Evolutionary conservation across 2,888 invertebrate genomes (phyloP).

Genomic region (Clivina fossor): DNA sequence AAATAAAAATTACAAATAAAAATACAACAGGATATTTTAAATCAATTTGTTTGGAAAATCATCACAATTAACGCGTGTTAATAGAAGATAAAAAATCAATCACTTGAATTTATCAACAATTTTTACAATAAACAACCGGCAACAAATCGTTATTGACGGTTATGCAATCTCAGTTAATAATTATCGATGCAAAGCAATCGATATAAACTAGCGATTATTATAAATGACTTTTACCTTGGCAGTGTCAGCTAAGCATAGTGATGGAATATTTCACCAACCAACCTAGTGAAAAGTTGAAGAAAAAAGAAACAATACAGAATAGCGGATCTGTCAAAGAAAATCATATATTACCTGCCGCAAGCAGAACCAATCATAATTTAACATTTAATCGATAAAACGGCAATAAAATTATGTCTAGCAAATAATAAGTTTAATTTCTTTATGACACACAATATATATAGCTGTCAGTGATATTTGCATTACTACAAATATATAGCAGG

Average conservation of each 20-base stretch:
- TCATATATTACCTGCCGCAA: conserved; percentile 20
- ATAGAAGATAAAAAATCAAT: conserved; percentile 16
- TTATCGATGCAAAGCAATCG: conserved; percentile 26
- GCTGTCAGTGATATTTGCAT: no score
- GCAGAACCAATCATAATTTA: background rate
- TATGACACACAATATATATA: no score
- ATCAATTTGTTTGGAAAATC: no score
- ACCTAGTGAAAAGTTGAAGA: no score
- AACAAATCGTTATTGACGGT: conserved; percentile 4
- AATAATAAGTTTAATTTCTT: conserved; percentile 29
- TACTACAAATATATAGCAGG: no score
- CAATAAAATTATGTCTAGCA: conserved; percentile 25
- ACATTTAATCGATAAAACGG: conserved; percentile 11
- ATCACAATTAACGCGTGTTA: conserved; percentile 14
- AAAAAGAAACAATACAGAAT: conserved; percentile 18
- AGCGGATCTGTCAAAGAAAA: conserved; percentile 24
- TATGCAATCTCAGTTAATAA: conserved; percentile 18
- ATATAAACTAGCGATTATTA: conserved; percentile 29
- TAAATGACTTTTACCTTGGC: conserved; percentile 30
- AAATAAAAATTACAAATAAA: no score
- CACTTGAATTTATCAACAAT: conserved; percentile 10
- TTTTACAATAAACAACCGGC: no score
- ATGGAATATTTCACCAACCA: background rate
- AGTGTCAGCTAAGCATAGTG: conserved; percentile 12
- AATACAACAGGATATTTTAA: no score